phyloP scores from a whole-genome alignment of 2,888 invertebrate genomes.

The Calliopum simillimum region DNA sequence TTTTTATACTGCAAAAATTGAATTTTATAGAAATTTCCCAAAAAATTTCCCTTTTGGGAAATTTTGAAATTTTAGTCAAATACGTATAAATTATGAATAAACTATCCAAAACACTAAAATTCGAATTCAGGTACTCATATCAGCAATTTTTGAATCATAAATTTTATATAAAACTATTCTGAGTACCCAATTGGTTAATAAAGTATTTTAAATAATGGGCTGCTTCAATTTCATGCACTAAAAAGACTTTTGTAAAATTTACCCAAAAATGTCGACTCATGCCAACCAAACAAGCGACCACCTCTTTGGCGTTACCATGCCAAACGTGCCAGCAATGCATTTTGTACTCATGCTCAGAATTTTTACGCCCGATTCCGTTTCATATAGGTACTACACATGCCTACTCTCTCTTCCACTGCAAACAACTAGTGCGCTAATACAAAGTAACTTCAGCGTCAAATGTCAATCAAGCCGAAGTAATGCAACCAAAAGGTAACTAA shows the following conservation, averaged over 20 bases:
- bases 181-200: too few species aligned
- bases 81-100: too few species aligned
- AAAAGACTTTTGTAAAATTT: too few species aligned
- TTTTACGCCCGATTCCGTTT: neutral
- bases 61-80: neutral
- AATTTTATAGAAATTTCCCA: neutral
- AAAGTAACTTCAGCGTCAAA: constrained; percentile 2
- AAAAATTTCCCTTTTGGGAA: constrained; percentile 8
- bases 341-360: neutral
- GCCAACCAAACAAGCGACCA: neutral
- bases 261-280: neutral
- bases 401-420: neutral
- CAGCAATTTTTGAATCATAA: too few species aligned
- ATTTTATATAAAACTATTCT: too few species aligned
- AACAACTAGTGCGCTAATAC: neutral
- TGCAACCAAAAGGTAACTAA: neutral
- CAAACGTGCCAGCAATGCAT: constrained; percentile 9
- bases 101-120: too few species aligned
- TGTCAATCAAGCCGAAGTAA: constrained; percentile 26
- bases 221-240: too few species aligned
- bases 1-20: neutral
- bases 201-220: too few species aligned
- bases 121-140: too few species aligned
- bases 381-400: too few species aligned
- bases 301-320: neutral